These are phyloP conservation scores for Odontomyia ornata DNA, from an alignment of 2,888 invertebrate species.

Conservation along the genomic window DNA sequence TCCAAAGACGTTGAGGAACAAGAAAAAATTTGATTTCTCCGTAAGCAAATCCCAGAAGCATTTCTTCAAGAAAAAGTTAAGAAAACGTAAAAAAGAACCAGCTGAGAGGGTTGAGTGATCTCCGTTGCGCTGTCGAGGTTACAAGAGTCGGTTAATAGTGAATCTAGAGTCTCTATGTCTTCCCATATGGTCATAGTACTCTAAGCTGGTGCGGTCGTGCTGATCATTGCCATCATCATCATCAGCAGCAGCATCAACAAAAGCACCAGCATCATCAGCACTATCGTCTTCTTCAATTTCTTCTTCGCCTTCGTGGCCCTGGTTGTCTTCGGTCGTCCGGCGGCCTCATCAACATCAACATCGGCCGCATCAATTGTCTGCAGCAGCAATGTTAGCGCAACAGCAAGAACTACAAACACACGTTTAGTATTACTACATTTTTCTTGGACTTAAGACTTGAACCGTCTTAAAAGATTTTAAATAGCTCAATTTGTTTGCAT, in stretches of 20 bases:
- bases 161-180: slow-evolving; percentile 7
- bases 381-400: slow-evolving; percentile 29
- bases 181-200: slow-evolving; percentile 1
- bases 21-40: slow-evolving; percentile 25
- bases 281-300: neutral
- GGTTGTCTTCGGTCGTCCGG: neutral
- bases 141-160: neutral
- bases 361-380: slow-evolving; percentile 7
- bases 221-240: neutral
- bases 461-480: slow-evolving; percentile 16
- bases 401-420: neutral
- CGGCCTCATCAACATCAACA: neutral
- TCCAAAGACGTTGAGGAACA: neutral
- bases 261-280: too few species aligned
- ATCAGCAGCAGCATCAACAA: neutral
- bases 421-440: slow-evolving; percentile 2
- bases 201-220: neutral
- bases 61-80: neutral
- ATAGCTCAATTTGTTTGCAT: slow-evolving; percentile 11
- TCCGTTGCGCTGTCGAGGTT: neutral
- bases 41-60: slow-evolving; percentile 19
- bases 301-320: neutral
- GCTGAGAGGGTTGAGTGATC: slow-evolving; percentile 35
- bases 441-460: neutral
- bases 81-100: neutral